A percentile compares a stretch with the other conserved stretches of the same genome.
Evolutionary conservation across 2,797 vertebrate species (phyloP).

Genomic region (Anguilla obscura): DNA sequence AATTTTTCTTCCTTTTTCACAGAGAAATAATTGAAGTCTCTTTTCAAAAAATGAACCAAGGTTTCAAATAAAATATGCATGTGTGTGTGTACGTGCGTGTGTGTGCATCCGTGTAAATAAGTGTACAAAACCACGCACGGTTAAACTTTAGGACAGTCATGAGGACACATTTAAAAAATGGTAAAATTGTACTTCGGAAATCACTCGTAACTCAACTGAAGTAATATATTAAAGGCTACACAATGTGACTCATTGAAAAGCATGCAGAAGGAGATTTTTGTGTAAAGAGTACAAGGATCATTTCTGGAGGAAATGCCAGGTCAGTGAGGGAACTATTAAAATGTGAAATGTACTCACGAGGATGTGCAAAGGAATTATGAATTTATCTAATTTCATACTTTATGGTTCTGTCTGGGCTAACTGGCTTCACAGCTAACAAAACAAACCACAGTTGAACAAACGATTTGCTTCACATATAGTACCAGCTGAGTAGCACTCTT

Average conservation of each 20-base stretch:
- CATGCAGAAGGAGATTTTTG: background rate
- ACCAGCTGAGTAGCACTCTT: background rate
- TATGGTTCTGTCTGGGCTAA: background rate
- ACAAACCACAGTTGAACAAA: background rate
- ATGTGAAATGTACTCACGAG: background rate
- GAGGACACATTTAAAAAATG: background rate
- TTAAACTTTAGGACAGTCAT: background rate
- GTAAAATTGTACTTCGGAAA: background rate
- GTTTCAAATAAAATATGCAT: slow-evolving; percentile 19
- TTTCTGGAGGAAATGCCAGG: background rate
- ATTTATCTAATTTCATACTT: background rate
- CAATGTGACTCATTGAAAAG: background rate
- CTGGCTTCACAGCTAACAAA: background rate
- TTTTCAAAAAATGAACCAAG: slow-evolving; percentile 25
- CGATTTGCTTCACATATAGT: background rate
- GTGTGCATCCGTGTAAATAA: background rate
- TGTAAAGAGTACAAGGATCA: background rate
- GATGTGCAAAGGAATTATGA: background rate
- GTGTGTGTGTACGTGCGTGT: background rate
- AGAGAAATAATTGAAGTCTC: slow-evolving; percentile 2
- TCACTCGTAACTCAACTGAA: background rate
- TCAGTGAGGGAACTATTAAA: background rate
- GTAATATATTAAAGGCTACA: background rate
- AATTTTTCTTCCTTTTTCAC: background rate
- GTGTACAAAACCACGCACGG: background rate